Percentiles rank a stretch among this genome's conserved stretches.
phyloP scores from a whole-genome alignment of 2,797 vertebrate genomes.

The Schizothorax lantsangensis region DNA sequence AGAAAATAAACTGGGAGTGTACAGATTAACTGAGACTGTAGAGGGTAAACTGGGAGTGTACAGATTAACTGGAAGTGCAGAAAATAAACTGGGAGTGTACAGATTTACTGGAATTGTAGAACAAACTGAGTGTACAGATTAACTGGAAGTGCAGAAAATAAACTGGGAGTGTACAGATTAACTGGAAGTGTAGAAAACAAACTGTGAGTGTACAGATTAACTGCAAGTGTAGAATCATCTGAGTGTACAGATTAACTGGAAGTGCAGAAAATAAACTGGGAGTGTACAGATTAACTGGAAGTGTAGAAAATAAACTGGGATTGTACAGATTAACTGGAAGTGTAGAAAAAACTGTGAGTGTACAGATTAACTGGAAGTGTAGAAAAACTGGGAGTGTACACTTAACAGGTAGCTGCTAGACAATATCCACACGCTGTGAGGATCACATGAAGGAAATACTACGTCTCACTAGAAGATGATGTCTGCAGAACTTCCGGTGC shows the following conservation, averaged over 20 bases:
- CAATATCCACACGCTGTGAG: neutral
- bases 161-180: too few relatives aligned
- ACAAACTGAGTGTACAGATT: too few relatives aligned
- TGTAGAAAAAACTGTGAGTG: neutral
- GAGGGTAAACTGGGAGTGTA: too few relatives aligned
- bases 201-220: neutral
- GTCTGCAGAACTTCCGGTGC: neutral
- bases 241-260: neutral
- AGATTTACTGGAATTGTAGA: too few relatives aligned
- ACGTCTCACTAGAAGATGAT: neutral
- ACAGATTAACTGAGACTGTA: too few relatives aligned
- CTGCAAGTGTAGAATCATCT: too few relatives aligned
- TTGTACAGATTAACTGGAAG: too few relatives aligned
- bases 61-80: too few relatives aligned
- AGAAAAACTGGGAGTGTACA: neutral
- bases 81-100: too few relatives aligned
- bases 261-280: neutral
- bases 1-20: too few relatives aligned
- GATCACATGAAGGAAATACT: neutral
- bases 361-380: fast-evolving
- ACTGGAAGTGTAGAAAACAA: too few relatives aligned
- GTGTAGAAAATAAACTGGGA: neutral
- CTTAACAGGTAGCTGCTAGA: neutral
- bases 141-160: too few relatives aligned
- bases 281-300: neutral